Evolutionary conservation across 2,888 invertebrate species (phyloP).

Genomic region (Zelleria hepariella): DNA sequence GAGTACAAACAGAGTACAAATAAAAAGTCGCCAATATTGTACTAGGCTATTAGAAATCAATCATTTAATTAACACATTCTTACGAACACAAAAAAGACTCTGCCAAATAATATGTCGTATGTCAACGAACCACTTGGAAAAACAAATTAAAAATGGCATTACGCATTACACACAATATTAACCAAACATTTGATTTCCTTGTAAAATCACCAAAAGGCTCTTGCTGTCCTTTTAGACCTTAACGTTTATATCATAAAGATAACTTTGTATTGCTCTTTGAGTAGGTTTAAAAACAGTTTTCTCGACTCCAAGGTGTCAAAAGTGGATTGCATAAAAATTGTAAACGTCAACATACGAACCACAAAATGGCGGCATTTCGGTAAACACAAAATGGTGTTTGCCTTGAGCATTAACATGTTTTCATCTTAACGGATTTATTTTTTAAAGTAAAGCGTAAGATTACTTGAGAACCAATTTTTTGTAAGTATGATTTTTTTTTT

Average conservation of each 20-base stretch:
- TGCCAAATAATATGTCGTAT: background rate
- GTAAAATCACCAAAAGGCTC: background rate
- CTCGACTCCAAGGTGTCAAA: constrained; percentile 35
- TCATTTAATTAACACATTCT: constrained; percentile 16
- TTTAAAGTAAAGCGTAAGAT: too few relatives aligned
- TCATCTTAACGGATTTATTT: background rate
- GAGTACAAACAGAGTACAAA: background rate
- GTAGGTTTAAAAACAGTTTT: background rate
- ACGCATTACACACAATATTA: constrained; percentile 5
- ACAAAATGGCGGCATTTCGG: background rate
- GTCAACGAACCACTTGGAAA: constrained; percentile 8
- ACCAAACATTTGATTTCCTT: background rate
- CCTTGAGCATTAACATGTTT: background rate
- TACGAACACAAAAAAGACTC: constrained; percentile 10
- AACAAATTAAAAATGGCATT: constrained; percentile 26
- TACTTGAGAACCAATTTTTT: too few relatives aligned
- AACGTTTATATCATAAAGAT: background rate
- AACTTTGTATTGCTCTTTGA: background rate
- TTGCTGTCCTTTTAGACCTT: background rate
- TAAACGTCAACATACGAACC: constrained; percentile 32
- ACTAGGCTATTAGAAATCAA: constrained; percentile 7
- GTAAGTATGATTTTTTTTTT: too few relatives aligned
- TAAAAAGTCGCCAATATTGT: background rate
- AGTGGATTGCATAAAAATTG: constrained; percentile 47
- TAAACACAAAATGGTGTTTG: constrained; percentile 4